Evolutionary conservation across 2,797 vertebrate genomes (phyloP).

Genomic region (Rhabdomys pumilio): DNA sequence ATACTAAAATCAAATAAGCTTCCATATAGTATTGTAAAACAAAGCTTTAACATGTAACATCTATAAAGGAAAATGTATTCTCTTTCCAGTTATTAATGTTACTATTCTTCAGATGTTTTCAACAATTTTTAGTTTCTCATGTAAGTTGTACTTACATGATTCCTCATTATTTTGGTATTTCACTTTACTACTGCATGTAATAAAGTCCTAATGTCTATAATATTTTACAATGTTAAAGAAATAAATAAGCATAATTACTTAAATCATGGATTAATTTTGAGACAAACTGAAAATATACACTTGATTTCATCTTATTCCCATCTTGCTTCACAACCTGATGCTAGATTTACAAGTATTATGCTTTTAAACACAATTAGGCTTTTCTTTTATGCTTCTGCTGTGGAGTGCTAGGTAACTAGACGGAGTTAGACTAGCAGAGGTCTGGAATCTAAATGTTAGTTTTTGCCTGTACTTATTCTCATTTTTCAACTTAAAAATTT

Average conservation of each 20-base stretch:
- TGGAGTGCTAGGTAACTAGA: slow-evolving; percentile 39
- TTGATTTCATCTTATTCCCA: slow-evolving; percentile 74
- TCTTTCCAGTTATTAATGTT: slow-evolving; percentile 29
- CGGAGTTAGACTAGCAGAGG: neutral
- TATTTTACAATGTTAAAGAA: slow-evolving; percentile 75
- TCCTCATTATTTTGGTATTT: slow-evolving; percentile 41
- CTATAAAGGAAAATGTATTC: slow-evolving; percentile 12
- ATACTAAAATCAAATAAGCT: neutral
- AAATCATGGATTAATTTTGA: slow-evolving; percentile 70
- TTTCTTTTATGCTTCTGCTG: slow-evolving; percentile 22
- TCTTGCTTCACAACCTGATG: slow-evolving; percentile 66
- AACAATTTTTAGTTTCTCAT: slow-evolving; percentile 65
- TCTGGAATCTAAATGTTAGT: neutral
- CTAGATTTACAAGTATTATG: slow-evolving; percentile 66
- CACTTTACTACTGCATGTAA: slow-evolving; percentile 29
- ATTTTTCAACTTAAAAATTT: slow-evolving; percentile 54
- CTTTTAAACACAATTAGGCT: slow-evolving; percentile 60
- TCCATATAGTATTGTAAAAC: slow-evolving; percentile 39
- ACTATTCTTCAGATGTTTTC: slow-evolving; percentile 49
- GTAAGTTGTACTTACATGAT: slow-evolving; percentile 44
- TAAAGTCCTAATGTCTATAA: slow-evolving; percentile 69
- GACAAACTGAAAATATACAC: slow-evolving; percentile 69
- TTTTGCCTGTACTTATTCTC: neutral
- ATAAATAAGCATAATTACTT: slow-evolving; percentile 78
- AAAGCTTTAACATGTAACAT: slow-evolving; percentile 31